A percentile compares a stretch with the other conserved stretches of the same genome.
Conservation (phyloP, 2,888 invertebrate species). For the Ichneumon xanthorius region DNA sequence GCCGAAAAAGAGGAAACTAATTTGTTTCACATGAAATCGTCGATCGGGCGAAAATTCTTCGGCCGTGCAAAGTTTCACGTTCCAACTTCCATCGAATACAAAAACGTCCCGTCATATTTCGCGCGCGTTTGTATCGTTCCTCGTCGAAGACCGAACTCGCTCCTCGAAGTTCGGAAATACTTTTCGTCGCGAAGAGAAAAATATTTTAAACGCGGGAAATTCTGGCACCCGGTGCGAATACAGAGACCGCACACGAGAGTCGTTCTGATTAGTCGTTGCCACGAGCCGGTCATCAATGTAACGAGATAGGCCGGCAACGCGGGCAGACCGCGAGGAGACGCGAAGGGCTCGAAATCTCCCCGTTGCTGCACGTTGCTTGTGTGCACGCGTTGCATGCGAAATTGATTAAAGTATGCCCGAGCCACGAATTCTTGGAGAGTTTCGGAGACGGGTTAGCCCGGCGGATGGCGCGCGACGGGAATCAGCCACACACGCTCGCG, state of each 20-base stretch:
- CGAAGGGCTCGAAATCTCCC: conserved; percentile 31
- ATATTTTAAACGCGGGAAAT: background rate
- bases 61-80: background rate
- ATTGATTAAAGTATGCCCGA: conserved; percentile 81
- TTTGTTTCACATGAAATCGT: no score
- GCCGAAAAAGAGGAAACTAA: no score
- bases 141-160: background rate
- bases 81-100: background rate
- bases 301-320: conserved; percentile 37
- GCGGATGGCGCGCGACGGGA: conserved; percentile 48
- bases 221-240: background rate
- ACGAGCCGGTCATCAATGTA: conserved; percentile 60
- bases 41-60: background rate
- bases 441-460: conserved; percentile 66
- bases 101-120: background rate
- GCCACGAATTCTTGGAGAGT: conserved; percentile 79
- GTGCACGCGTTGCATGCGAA: conserved; percentile 73
- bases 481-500: conserved; percentile 56
- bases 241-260: conserved; percentile 50
- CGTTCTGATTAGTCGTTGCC: conserved; percentile 31
- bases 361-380: conserved; percentile 12
- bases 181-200: background rate
- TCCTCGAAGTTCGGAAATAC: background rate
- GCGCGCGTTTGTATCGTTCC: background rate
- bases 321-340: conserved; percentile 5